Evolutionary conservation across 2,113 vertebrate genomes (phyloP).

Genomic region (Tympanuchus pallidicinctus): DNA sequence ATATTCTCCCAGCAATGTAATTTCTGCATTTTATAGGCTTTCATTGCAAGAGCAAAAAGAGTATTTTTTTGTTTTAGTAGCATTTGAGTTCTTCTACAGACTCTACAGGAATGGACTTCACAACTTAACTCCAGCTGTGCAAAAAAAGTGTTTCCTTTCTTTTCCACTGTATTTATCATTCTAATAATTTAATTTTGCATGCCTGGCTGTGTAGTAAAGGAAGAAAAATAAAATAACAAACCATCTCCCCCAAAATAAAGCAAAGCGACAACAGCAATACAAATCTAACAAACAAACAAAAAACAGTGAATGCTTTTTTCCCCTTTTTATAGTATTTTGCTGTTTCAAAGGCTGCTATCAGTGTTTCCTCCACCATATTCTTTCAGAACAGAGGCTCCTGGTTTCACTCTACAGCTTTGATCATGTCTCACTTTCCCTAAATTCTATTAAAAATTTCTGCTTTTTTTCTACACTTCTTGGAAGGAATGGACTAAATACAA

Average conservation of each 20-base stretch:
- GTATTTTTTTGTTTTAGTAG: background rate
- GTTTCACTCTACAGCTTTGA: accelerated
- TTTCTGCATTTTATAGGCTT: background rate
- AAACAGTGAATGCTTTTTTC: background rate
- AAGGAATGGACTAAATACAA: background rate
- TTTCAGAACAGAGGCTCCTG: background rate
- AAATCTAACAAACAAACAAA: background rate
- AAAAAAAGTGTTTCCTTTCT: background rate
- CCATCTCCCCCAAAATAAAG: background rate
- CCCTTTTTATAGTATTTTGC: background rate
- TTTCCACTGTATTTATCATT: background rate
- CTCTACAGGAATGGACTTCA: background rate
- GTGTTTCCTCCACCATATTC: accelerated
- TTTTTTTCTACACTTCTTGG: background rate
- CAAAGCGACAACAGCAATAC: background rate
- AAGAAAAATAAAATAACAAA: background rate
- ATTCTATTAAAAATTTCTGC: background rate
- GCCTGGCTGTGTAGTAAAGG: accelerated
- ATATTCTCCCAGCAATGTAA: background rate
- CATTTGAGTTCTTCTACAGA: background rate
- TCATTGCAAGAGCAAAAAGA: background rate
- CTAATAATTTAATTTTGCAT: background rate
- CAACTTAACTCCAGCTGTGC: background rate
- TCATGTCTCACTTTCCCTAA: background rate
- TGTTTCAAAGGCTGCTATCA: background rate